Evolutionary conservation across 2,888 invertebrate genomes (phyloP), one percentile per base, ranked within the genome.

Genomic region (Rhagium mordax): DNA sequence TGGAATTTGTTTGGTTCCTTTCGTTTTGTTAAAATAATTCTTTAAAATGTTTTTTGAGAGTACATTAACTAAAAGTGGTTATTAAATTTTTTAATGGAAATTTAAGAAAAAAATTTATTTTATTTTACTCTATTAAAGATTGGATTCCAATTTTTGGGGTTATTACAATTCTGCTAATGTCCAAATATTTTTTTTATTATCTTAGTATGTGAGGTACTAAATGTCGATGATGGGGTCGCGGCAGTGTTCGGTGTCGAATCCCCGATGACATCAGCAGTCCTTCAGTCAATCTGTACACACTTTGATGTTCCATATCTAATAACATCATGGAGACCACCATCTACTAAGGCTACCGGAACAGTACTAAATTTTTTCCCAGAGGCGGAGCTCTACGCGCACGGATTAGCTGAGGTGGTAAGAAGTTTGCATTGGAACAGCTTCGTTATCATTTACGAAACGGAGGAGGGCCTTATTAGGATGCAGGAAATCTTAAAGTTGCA

Each of bases 251-350:
- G 97, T 0, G 96, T 97, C 0, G 91, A 92, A 74, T 90, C 92
- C 76, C 86, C 89, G 49, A 90, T 93, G 0, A 89, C 94, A 3
- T 78, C 81, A 6, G 90, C 92, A 48, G 94, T 96, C 83, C 92
- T 96, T 7, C 94, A 96, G 85, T 95, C 96, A 29, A 92, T 97
- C 78, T 94, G 95, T 80, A 94, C 95, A 84, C 91, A 92, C 70
- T 90, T 96, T 80, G 96, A 96, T 88, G 91, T 98, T 74, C 98
- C 98, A 0, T 95, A 96, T 83, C 90, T 98, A 70, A 92, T 95
- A 82, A 93, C 92, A 0, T 91, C 92, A 75, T 94, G 94, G 90
- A 93, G 94, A 77, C 90, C 91, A 6, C 91, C 90, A 1, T 89
- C 91, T 55, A 87, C 86, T 41, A 89, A 84, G 73, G 89, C 88